Base-by-base conservation (phyloP, 2,888 invertebrate species). In the Drosophila mayaguana region DNA sequence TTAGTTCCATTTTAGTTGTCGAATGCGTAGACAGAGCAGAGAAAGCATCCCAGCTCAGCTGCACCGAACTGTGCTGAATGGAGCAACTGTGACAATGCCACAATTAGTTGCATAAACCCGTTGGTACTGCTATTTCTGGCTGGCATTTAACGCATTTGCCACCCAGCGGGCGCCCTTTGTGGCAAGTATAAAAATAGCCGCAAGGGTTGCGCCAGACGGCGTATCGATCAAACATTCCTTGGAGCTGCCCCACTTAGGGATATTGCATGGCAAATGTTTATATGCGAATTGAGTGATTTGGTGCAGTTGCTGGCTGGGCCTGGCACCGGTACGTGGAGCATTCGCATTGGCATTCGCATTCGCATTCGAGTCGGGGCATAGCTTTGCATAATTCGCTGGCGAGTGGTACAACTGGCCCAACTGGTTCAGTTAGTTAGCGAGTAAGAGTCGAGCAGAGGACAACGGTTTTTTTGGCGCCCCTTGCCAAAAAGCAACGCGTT, bases 191-290 rank as follows among this genome's bases (percentile, higher is more conserved):
- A 76, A 78, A 86, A 83, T 76, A 86, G 69, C 65, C 75, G 67
- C 76, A 72, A 68, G 70, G 67, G 75, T 75, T 67, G 66, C 60
- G 72, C 59, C 66, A 32, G 46, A 64, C 57, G n/a, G n/a, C n/a
- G n/a, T 91, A 91, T 91, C 78, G 91, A 91, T 91, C 92, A 91
- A 91, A 91, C 91, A 88, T 75, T 55, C 66, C 67, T 61, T 55
- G 66, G 63, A 64, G 60, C 61, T 68, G 78, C 62, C 64, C 74
- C 45, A 72, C 54, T 75, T 77, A 59, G 46, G 18, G 59, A 40
- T 53, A 69, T 38, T 53, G 54, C 42, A 16, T 42, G 59, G 34
- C 42, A 36, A 69, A 66, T 50, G 50, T 14, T 59, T 63, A 42
- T 64, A 69, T 74, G 66, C 72, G 75, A 75, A 51, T 56, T 48